Conservation (phyloP, 30 jellyfish, hydroid and myxozoan species). For the Rhopilema esculentum region DNA sequence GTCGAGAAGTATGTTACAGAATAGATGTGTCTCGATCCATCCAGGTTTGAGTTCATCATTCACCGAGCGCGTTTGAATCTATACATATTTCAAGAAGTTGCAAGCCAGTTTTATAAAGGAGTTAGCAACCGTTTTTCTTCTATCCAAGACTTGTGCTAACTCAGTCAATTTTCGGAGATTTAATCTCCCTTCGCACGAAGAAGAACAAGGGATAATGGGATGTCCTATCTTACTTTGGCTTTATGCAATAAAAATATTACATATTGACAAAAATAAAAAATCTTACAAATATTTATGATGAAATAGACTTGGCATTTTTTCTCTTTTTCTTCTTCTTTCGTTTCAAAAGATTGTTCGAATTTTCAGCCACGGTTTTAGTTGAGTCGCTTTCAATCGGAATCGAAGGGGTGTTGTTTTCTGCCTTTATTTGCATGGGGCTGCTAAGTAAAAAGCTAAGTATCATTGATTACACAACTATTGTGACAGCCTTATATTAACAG, state of each 20-base stretch:
- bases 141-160: no score
- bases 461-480: not conserved
- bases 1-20: no score
- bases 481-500: no score
- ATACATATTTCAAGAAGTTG: no score
- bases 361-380: not conserved
- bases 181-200: not conserved
- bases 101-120: no score
- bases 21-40: no score
- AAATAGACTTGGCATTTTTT: not conserved
- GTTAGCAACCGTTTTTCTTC: no score
- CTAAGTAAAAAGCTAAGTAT: not conserved
- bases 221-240: not conserved
- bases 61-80: no score
- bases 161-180: not conserved
- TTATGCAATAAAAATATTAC: not conserved
- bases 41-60: no score
- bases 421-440: not conserved
- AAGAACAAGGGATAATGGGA: not conserved
- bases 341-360: not conserved
- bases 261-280: not conserved
- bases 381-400: not conserved
- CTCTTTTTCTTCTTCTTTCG: conserved; percentile 6
- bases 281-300: not conserved
- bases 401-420: not conserved